Evolutionary conservation across 1,140 invertebrate genomes (phyloP), one percentile per base, ranked within the genome.

Genomic region (Drosophila sproati): DNA sequence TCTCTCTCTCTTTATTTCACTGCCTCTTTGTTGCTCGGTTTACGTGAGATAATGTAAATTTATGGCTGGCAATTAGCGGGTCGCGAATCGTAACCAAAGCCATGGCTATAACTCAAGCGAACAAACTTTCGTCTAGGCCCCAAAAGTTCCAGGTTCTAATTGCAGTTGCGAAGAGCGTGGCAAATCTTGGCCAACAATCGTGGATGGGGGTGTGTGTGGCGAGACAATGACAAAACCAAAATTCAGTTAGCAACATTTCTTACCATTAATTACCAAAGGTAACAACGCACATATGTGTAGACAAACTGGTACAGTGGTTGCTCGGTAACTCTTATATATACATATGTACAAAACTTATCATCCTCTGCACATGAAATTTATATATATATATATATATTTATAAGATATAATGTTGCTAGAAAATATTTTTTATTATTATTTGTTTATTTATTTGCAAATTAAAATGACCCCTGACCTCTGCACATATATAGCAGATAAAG

Each of bases 11-110:
- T 43, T n/a, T n/a, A 0, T 43, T 4, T 3, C 39, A n/a, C 39
- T 37, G 6, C 35, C 35, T 43, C 10, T 43, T n/a, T 3, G 10
- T n/a, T 43, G 39, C 39, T 43, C 10, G 66, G 48, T 69, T 61
- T 88, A 88, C 83, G 85, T 88, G 83, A 81, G 83, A 89, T 88
- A 88, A 88, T 88, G 85, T 80, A 88, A 83, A 88, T 88, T 88
- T 88, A 88, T 88, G 80, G 85, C 77, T 73, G 85, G 85, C 85
- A 89, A 88, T 88, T 88, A 88, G 83, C 83, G 73, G 81, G 59
- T 77, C 80, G 83, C 77, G 77, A 85, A 74, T 86, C 73, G 82
- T 57, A 86, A 76, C 64, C 81, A 69, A 77, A 86, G 78, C 66
- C 73, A 66, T 29, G 77, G 77, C 67, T 78, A 89, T 88, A 88